Percentiles rank a stretch among this genome's conserved stretches.
Evolutionary conservation across 2,888 invertebrate species (phyloP).

Genomic region (Xanthostigma xanthostigma): DNA sequence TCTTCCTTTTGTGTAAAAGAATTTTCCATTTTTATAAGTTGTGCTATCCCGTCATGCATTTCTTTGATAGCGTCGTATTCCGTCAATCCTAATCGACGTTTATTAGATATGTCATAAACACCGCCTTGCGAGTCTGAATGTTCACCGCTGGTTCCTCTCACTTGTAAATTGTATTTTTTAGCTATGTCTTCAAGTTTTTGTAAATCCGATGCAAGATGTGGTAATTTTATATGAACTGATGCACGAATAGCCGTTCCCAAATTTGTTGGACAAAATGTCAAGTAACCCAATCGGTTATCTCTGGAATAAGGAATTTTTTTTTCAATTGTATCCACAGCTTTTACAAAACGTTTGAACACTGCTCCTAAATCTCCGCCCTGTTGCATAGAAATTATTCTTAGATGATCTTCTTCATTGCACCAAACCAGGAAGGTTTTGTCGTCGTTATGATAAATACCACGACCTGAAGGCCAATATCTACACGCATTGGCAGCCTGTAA

Average conservation of each 20-base stretch:
- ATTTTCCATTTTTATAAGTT: conserved; percentile 41
- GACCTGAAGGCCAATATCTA: conserved; percentile 84
- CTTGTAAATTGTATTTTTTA: conserved; percentile 39
- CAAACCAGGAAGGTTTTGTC: conserved; percentile 92
- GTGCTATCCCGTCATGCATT: conserved; percentile 46
- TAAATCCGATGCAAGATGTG: conserved; percentile 36
- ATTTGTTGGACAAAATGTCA: conserved; percentile 62
- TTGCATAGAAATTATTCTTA: conserved; percentile 95
- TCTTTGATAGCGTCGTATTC: conserved; percentile 45
- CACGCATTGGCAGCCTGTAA: conserved; percentile 82
- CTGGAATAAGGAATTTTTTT: conserved; percentile 36
- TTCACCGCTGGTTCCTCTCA: conserved; percentile 42
- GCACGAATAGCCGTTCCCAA: conserved; percentile 55
- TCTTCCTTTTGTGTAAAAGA: too few species aligned
- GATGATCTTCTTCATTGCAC: conserved; percentile 96
- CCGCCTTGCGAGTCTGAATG: conserved; percentile 44
- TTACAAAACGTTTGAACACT: conserved; percentile 41
- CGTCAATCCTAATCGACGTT: conserved; percentile 46
- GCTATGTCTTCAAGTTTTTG: conserved; percentile 40
- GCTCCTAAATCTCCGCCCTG: conserved; percentile 79
- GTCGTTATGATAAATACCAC: conserved; percentile 93
- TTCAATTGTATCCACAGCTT: conserved; percentile 36
- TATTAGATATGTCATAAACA: conserved; percentile 50
- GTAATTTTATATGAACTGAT: conserved; percentile 52
- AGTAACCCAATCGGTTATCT: conserved; percentile 45